Base-by-base conservation (phyloP, 2,888 invertebrate species). In the Xiphydria camelus region DNA sequence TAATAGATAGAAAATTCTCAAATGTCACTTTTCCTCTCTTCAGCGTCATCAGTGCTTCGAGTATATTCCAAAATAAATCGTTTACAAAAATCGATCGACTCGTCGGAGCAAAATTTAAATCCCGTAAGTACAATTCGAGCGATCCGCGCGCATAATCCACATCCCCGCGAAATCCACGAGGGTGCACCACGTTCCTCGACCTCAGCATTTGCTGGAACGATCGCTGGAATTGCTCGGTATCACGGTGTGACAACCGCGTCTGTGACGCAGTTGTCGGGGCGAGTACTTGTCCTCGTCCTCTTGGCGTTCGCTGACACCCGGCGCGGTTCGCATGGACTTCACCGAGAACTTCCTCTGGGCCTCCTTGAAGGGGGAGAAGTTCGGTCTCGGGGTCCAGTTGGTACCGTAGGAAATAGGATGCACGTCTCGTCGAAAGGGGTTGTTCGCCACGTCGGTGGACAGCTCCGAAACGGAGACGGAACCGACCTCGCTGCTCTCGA, bases 231-330 rank as follows among this genome's bases (percentile, higher is more conserved):
- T 66, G 26, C 50, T 55, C 4, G 61, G 60, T 41, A 66, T 59
- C 6, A 60, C 62, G 7, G 66, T 66, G 35, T 68, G 64, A 41
- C 64, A 68, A 3, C 60, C 62, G 4, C 69, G 62, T 32, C 55
- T 61, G 38, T 64, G 55, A 25, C 63, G 53, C 14, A 61, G n/a
- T 36, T 58, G 58, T 34, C 56, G 52, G 0, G 61, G 51, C 1
- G 57, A 45, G 4, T 52, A 31, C 35, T 62, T 55, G 4, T 54
- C 51, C 17, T 53, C 46, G 6, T 33, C 42, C 4, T 44, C 34
- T 6, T 33, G 45, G 1, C 47, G 23, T 18, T 61, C 58, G 14
- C 51, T 49, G 1, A 45, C 45, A 6, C 51, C 58, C 9, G 56
- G 42, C 3, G 60, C 47, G 2, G 60, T 57, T 31, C 58, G 57